Evolutionary conservation across 1,140 invertebrate genomes (phyloP).

Genomic region (Zelostemma sp.): DNA sequence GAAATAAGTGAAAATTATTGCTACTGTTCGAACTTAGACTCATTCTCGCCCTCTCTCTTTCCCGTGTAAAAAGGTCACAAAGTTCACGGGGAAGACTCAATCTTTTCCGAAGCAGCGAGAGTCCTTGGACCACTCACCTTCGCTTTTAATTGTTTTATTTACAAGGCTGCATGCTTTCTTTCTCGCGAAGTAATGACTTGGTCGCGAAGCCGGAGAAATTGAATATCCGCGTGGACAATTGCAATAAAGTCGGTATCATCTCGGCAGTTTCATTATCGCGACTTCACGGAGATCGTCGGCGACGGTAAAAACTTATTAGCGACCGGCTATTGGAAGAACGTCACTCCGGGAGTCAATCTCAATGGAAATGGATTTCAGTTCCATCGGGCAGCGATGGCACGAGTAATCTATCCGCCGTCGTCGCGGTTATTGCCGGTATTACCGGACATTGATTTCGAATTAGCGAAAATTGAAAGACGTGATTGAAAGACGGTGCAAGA

Average conservation of each 20-base stretch:
- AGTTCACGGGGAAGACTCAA: constrained; percentile 1
- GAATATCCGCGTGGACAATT: constrained; percentile 42
- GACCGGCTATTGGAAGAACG: constrained; percentile 31
- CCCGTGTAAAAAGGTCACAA: constrained; percentile 21
- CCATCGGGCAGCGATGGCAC: constrained; percentile 45
- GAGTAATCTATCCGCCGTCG: constrained; percentile 49
- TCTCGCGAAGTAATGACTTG: constrained; percentile 27
- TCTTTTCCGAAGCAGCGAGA: background rate
- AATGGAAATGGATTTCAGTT: constrained; percentile 39
- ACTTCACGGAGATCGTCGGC: constrained; percentile 41
- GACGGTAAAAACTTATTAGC: constrained; percentile 44
- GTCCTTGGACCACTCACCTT: background rate
- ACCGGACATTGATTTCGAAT: constrained; percentile 62
- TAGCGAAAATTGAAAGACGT: constrained; percentile 53
- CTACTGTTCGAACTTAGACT: no score
- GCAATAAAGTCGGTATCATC: constrained; percentile 46
- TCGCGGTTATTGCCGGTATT: constrained; percentile 50
- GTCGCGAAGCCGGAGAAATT: constrained; percentile 44
- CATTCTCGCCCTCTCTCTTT: background rate
- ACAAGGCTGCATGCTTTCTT: no score
- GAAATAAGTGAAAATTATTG: no score
- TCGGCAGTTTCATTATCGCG: constrained; percentile 45
- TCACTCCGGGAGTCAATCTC: constrained; percentile 51
- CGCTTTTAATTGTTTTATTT: background rate
- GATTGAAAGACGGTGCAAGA: constrained; percentile 17